Percentiles rank a stretch among this genome's conserved stretches.
Evolutionary conservation across 2,797 vertebrate species (phyloP).

Genomic region (Tapera naevia): DNA sequence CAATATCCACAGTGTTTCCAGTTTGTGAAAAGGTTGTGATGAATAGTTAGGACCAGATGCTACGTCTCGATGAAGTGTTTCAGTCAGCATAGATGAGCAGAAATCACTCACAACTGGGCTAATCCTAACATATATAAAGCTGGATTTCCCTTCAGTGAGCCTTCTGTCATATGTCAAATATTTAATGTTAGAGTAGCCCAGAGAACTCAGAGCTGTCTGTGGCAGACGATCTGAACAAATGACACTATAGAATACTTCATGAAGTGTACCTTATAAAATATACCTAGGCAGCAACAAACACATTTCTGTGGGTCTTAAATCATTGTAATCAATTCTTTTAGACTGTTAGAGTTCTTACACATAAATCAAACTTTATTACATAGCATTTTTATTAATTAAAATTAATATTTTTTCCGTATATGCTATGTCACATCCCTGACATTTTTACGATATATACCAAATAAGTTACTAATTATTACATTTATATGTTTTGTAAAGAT

Average conservation of each 20-base stretch:
- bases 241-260: neutral
- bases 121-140: neutral
- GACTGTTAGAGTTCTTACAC: neutral
- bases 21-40: neutral
- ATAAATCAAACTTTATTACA: neutral
- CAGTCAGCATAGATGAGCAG: neutral
- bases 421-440: neutral
- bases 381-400: neutral
- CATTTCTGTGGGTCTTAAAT: neutral
- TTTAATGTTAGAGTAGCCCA: neutral
- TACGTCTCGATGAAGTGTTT: neutral
- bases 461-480: neutral
- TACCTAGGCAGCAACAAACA: neutral
- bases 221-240: neutral
- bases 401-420: neutral
- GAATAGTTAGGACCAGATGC: neutral
- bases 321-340: neutral
- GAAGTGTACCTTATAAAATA: neutral
- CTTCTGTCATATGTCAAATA: neutral
- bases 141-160: neutral
- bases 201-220: neutral
- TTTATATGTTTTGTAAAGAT: neutral
- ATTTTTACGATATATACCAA: slow-evolving; percentile 19
- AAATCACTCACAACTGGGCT: neutral
- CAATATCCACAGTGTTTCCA: neutral